Evolutionary conservation across 2,797 vertebrate species (phyloP).

Genomic region (Acanthis flammea): DNA sequence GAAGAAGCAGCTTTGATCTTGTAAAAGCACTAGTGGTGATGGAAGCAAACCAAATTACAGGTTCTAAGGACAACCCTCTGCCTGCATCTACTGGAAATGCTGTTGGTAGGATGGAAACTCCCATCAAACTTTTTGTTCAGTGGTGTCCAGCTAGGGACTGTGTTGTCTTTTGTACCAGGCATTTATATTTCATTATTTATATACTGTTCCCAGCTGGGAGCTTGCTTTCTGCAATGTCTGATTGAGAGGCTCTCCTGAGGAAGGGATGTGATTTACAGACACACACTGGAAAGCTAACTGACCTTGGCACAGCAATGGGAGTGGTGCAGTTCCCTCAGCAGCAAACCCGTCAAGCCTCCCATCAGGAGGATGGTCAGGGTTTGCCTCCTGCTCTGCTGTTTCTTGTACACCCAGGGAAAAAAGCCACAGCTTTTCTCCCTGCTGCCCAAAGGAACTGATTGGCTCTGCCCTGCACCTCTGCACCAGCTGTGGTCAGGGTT

Average conservation of each 20-base stretch:
- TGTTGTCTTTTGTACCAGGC: background rate
- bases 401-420: background rate
- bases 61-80: background rate
- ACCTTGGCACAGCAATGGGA: background rate
- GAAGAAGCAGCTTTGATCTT: background rate
- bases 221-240: background rate
- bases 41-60: conserved; percentile 46
- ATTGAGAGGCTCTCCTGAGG: background rate
- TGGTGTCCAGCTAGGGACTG: background rate
- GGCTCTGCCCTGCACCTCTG: background rate
- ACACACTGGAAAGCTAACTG: background rate
- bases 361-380: fast-evolving
- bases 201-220: background rate
- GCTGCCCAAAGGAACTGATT: background rate
- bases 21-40: background rate
- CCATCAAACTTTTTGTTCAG: background rate
- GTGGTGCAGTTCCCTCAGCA: background rate
- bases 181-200: background rate
- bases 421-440: background rate
- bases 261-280: background rate
- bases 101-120: background rate
- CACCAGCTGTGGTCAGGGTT: background rate
- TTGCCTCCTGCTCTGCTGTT: background rate
- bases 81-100: background rate
- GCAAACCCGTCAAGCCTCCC: background rate